phyloP scores from a whole-genome alignment of 2,888 invertebrate genomes.

The Drosophila monieri region DNA sequence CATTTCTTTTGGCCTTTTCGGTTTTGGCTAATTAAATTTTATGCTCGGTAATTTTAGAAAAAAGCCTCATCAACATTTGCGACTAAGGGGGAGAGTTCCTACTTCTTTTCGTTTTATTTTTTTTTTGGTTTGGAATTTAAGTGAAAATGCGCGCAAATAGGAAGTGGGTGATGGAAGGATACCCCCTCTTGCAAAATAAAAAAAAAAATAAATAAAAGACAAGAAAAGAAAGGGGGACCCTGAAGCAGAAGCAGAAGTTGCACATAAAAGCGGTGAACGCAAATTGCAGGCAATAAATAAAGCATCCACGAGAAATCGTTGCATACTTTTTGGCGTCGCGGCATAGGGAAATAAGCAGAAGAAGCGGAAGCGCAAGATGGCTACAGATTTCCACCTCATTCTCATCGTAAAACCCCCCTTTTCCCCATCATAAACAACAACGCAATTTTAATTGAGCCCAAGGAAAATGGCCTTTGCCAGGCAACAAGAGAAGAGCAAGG shows the following conservation, averaged over 20 bases:
- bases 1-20: conserved; percentile 55
- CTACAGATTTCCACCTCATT: neutral
- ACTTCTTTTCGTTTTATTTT: too few relatives aligned
- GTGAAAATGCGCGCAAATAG: conserved; percentile 29
- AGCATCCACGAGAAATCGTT: conserved; percentile 71
- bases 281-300: conserved; percentile 74
- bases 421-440: conserved; percentile 35
- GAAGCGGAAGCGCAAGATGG: neutral
- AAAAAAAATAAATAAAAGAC: neutral
- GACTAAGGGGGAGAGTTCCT: conserved; percentile 5
- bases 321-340: conserved; percentile 59
- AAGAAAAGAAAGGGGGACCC: conserved; percentile 1
- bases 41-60: conserved; percentile 78
- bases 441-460: conserved; percentile 37
- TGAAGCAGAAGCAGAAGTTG: conserved; percentile 54
- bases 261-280: conserved; percentile 61
- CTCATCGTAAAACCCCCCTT: neutral
- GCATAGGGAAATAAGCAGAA: conserved; percentile 11
- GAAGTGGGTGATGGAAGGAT: neutral
- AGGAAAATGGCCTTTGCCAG: neutral
- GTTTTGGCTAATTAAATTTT: conserved; percentile 79
- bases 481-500: neutral
- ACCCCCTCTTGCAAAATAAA: neutral
- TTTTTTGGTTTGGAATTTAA: conserved; percentile 32
- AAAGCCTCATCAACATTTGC: conserved; percentile 49